phyloP scores from a whole-genome alignment of 2,888 invertebrate genomes.

The Drosophila algonquin region DNA sequence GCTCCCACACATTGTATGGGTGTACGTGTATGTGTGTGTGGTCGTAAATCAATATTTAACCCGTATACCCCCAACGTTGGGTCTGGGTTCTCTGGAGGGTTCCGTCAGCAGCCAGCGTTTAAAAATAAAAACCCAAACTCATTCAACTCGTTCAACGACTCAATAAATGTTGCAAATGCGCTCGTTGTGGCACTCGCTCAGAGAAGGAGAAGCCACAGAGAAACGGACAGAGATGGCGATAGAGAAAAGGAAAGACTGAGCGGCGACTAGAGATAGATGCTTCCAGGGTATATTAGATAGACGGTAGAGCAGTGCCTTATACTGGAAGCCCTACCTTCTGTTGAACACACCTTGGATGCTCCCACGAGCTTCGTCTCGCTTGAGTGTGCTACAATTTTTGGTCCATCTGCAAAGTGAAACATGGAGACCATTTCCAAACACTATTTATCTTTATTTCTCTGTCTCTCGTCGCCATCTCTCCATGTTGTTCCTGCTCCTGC shows the following conservation, averaged over 20 bases:
- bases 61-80: slow-evolving; percentile 61
- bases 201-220: slow-evolving; percentile 33
- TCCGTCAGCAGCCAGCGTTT: slow-evolving; percentile 57
- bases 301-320: slow-evolving; percentile 12
- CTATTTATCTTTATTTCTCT: slow-evolving; percentile 75
- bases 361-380: slow-evolving; percentile 34
- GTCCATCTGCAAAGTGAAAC: slow-evolving; percentile 52
- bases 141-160: slow-evolving; percentile 81
- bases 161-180: slow-evolving; percentile 79
- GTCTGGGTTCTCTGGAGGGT: slow-evolving; percentile 55
- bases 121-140: slow-evolving; percentile 78
- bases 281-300: background rate
- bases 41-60: slow-evolving; percentile 79
- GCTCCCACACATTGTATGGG: slow-evolving; percentile 7
- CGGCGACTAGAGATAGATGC: slow-evolving; percentile 1
- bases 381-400: slow-evolving; percentile 66
- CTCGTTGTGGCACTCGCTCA: slow-evolving; percentile 63
- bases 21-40: slow-evolving; percentile 43
- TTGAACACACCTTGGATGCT: background rate
- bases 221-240: slow-evolving; percentile 8
- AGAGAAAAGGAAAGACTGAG: slow-evolving; percentile 2
- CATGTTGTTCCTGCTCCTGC: slow-evolving; percentile 15
- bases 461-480: slow-evolving; percentile 12
- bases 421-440: slow-evolving; percentile 69
- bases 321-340: background rate